Percentiles rank a stretch among this genome's conserved stretches.
Conservation (phyloP, 2,888 invertebrate genomes). For the Herminia tarsipennalis region DNA sequence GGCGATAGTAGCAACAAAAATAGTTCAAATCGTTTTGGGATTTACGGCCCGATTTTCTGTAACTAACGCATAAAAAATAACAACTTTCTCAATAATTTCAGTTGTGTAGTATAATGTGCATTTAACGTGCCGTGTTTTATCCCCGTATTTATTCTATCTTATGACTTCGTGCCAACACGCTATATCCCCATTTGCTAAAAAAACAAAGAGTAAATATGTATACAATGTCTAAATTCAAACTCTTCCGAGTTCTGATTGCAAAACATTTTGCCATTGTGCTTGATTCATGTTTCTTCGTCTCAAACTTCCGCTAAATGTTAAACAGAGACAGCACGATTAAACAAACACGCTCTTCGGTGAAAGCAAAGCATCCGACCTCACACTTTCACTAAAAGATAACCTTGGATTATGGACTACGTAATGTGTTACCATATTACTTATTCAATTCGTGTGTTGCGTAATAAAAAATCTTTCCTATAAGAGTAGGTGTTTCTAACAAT, state of each 20-base stretch:
- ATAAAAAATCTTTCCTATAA: conserved; percentile 24
- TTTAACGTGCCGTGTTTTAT: no score
- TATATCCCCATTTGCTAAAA: conserved; percentile 11
- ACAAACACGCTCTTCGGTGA: conserved; percentile 55
- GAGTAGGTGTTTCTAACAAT: conserved; percentile 9
- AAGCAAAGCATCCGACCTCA: conserved; percentile 61
- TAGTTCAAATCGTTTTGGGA: no score
- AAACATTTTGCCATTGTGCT: conserved; percentile 31
- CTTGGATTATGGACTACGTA: conserved; percentile 71
- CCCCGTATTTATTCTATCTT: no score
- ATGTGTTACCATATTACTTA: conserved; percentile 57
- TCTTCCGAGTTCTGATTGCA: conserved; percentile 25
- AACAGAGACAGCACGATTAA: conserved; percentile 44
- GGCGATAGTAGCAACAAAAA: no score
- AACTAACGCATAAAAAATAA: no score
- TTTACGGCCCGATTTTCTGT: no score
- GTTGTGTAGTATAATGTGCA: no score
- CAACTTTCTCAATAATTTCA: no score
- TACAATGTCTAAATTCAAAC: no score
- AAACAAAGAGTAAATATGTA: no score
- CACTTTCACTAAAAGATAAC: conserved; percentile 71
- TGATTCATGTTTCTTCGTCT: conserved; percentile 31
- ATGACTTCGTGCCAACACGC: no score
- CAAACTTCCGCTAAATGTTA: conserved; percentile 23
- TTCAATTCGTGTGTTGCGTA: conserved; percentile 38